Percentiles rank a stretch among this genome's conserved stretches.
Evolutionary conservation across 2,113 vertebrate genomes (phyloP).

Genomic region (Macrotus californicus): DNA sequence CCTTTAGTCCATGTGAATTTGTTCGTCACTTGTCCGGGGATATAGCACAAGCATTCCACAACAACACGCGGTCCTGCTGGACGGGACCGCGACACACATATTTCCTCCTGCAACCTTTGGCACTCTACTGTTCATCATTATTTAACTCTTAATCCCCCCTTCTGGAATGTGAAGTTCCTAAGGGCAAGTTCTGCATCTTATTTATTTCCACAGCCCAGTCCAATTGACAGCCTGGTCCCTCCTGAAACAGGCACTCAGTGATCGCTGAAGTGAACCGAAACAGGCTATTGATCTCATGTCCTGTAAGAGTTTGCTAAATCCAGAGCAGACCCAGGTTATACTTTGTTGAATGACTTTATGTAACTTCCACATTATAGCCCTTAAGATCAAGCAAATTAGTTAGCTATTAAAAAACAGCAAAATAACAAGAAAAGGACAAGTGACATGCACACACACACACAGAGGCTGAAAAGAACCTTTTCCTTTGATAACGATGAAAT

Average conservation of each 20-base stretch:
- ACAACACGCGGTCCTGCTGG: too few relatives aligned
- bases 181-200: neutral
- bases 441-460: neutral
- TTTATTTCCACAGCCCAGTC: neutral
- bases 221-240: neutral
- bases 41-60: too few relatives aligned
- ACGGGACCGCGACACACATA: neutral
- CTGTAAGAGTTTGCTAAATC: neutral
- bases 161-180: neutral
- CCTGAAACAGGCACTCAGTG: neutral
- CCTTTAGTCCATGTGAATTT: too few relatives aligned
- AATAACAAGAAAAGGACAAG: neutral
- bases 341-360: neutral
- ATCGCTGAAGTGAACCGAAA: neutral
- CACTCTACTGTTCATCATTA: neutral
- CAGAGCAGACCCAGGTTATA: neutral
- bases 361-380: neutral
- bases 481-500: neutral
- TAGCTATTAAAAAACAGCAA: neutral
- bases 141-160: neutral
- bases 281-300: neutral
- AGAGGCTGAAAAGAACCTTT: neutral
- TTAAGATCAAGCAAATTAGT: conserved; percentile 10
- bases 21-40: too few relatives aligned
- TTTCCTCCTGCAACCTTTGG: neutral